Evolutionary conservation across 2,888 invertebrate species (phyloP).

Genomic region (Diplolepis rosae): DNA sequence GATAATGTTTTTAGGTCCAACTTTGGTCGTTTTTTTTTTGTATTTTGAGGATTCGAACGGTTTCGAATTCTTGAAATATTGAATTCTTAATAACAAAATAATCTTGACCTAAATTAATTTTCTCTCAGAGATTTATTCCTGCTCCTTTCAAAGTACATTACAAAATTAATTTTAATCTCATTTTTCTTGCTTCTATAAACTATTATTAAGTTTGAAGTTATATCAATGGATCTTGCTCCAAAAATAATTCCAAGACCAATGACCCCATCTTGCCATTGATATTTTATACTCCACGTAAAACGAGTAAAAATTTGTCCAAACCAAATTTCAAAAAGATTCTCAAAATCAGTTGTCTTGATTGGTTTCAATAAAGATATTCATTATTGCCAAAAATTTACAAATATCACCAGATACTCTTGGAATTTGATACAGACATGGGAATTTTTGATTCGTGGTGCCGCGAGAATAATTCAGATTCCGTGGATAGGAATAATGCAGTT

Average conservation of each 20-base stretch:
- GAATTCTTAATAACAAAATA: too few species aligned
- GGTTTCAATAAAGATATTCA: background rate
- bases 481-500: constrained; percentile 11
- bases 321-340: background rate
- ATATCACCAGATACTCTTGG: background rate
- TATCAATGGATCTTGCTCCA: background rate
- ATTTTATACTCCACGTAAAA: background rate
- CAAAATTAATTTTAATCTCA: too few species aligned
- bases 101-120: too few species aligned
- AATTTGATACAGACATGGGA: background rate
- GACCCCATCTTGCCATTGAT: background rate
- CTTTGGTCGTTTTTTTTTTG: too few species aligned
- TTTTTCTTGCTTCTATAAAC: too few species aligned
- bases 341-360: background rate
- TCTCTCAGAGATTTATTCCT: too few species aligned
- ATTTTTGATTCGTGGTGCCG: background rate
- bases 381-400: background rate
- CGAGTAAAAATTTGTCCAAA: background rate
- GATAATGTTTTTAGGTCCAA: too few species aligned
- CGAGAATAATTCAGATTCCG: background rate
- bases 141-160: too few species aligned
- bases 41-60: too few species aligned
- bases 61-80: too few species aligned
- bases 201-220: too few species aligned
- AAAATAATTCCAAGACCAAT: background rate